These are phyloP conservation scores for Genyomyrus donnyi DNA, from an alignment of 2,113 vertebrate species.

Conservation along the genomic window DNA sequence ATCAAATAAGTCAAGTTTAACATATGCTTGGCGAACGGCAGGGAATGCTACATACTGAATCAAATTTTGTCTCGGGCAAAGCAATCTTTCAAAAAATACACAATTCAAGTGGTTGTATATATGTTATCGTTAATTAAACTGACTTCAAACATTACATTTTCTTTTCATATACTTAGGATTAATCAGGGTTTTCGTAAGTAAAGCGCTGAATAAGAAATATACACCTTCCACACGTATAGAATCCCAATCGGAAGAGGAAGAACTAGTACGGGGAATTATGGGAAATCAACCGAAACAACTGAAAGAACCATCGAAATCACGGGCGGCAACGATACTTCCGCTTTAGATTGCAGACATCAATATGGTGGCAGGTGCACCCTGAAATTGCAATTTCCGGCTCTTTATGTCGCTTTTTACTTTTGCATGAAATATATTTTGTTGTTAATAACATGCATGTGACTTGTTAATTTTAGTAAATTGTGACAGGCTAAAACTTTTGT, in stretches of 20 bases:
- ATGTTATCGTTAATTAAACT: neutral
- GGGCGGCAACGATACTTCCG: neutral
- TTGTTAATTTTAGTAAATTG: neutral
- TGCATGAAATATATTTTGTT: neutral
- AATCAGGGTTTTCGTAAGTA: conserved; percentile 36
- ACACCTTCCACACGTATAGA: conserved; percentile 58
- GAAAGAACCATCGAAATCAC: neutral
- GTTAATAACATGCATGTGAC: neutral
- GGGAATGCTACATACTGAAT: neutral
- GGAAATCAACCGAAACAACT: conserved; percentile 13
- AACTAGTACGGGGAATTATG: neutral
- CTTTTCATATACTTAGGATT: conserved; percentile 37
- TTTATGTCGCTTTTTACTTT: neutral
- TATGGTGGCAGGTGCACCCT: neutral
- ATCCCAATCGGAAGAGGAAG: conserved; percentile 63
- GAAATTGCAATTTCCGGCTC: neutral
- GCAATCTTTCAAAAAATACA: neutral
- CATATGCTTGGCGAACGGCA: neutral
- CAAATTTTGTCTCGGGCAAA: neutral
- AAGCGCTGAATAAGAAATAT: accelerated
- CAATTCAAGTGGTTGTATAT: neutral
- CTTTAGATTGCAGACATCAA: neutral
- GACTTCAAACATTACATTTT: accelerated
- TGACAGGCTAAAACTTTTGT: neutral
- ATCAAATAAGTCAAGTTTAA: neutral